Percentiles rank a stretch among this genome's conserved stretches.
Evolutionary conservation across 2,113 vertebrate species (phyloP).

Genomic region (Muscicapa adusta): DNA sequence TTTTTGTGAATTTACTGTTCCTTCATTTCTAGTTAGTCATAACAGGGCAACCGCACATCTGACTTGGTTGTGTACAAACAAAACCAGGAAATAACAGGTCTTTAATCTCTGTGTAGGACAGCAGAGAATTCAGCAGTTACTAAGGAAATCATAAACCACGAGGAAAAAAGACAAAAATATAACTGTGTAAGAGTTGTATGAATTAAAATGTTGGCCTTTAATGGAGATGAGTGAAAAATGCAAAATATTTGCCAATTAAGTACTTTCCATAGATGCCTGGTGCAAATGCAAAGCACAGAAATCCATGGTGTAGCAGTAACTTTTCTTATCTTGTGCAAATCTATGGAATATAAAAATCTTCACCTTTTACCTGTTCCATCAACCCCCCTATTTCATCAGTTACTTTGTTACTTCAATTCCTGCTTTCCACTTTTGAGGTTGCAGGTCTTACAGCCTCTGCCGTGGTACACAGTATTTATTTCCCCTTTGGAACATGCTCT

Average conservation of each 20-base stretch:
- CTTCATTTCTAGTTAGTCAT: background rate
- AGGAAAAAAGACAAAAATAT: background rate
- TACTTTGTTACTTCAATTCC: background rate
- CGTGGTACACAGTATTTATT: background rate
- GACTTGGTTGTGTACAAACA: background rate
- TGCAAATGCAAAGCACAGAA: background rate
- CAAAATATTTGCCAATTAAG: background rate
- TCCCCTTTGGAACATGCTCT: background rate
- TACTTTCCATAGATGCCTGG: background rate
- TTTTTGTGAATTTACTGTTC: background rate
- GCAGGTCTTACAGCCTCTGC: background rate
- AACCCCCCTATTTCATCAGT: background rate
- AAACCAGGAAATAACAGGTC: background rate
- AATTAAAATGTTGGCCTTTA: background rate
- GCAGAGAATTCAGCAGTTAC: background rate
- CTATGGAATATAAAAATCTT: background rate
- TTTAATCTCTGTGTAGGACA: background rate
- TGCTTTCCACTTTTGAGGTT: background rate
- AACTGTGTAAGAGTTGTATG: background rate
- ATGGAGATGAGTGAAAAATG: background rate
- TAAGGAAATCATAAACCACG: background rate
- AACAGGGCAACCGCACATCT: background rate
- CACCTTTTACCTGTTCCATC: background rate
- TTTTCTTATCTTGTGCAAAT: background rate
- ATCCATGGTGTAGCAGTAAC: background rate